Evolutionary conservation across 2,888 invertebrate genomes (phyloP), one percentile per base, ranked within the genome.

Genomic region (Coelinius sp.): DNA sequence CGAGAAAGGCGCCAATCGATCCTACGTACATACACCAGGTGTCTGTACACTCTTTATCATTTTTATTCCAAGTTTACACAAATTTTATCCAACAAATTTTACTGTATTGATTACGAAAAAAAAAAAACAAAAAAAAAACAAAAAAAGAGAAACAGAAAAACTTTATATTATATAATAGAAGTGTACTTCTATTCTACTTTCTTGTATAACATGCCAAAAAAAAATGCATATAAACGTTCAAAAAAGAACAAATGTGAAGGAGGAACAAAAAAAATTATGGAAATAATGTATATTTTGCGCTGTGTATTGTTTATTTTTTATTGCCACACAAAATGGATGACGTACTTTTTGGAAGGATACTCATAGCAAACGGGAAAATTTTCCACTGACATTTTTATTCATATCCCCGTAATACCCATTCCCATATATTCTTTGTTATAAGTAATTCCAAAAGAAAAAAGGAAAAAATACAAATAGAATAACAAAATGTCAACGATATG

Each of bases 21-120:
- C 75, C 73, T 79, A 78, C 77, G 75, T 73, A 64, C 77, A 69
- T 1, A 73, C 59, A 73, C 75, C 75, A 71, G 68, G 71, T 71
- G 73, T 74, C 70, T 77, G 75, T 78, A 77, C 74, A 71, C 76
- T 77, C 76, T 79, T 79, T 77, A 77, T 80, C 73, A 80, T 81
- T 82, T 80, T 66, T 80, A 79, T 80, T 81, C 59, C 49, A 80
- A 70, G 72, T 82, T 80, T 81, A 81, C 77, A 80, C 78, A 77
- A 79, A 77, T 80, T 82, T 81, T 82, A 81, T 79, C 76, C 77
- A 71, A 78, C 71, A 75, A 76, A 77, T 81, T 76, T 82, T 77
- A 77, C 73, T 73, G 72, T 77, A 81, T 77, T 79, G 77, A 79
- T 77, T 73, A 73, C 67, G 52, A 59, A 62, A 59, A 64, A 20